Evolutionary conservation across 1,140 invertebrate species (phyloP).

Genomic region (Trachymyrmex cornetzi): DNA sequence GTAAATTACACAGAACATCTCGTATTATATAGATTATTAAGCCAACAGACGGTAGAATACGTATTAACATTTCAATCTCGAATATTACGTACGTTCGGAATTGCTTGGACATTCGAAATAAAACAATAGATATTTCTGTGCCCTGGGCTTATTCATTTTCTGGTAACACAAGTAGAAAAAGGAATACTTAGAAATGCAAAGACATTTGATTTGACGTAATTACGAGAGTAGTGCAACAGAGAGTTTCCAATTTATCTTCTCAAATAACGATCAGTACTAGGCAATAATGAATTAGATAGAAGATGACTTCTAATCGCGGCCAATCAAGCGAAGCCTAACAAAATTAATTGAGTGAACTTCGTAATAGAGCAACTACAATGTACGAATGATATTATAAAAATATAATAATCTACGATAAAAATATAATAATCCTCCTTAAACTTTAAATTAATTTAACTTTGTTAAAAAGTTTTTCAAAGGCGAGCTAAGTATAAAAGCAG

Average conservation of each 20-base stretch:
- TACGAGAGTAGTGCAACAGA: background rate
- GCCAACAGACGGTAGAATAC: background rate
- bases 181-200: constrained; percentile 33
- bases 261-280: constrained; percentile 32
- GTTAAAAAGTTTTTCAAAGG: background rate
- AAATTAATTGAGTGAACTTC: background rate
- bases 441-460: constrained; percentile 10
- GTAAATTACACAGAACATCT: constrained; percentile 38
- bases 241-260: background rate
- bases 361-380: background rate
- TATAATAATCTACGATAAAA: constrained; percentile 12
- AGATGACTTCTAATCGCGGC: constrained; percentile 48
- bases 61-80: constrained; percentile 1
- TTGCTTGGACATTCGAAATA: background rate
- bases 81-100: background rate
- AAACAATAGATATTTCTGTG: background rate
- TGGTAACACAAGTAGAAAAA: background rate
- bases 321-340: constrained; percentile 65
- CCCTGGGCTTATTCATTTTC: background rate
- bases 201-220: constrained; percentile 31
- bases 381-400: constrained; percentile 10
- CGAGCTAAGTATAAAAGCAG: background rate
- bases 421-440: constrained; percentile 18
- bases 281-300: constrained; percentile 28
- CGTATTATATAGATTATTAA: constrained; percentile 28